These are phyloP conservation scores for Mobula hypostoma DNA, from an alignment of 2,113 vertebrate genomes.

Conservation along the genomic window DNA sequence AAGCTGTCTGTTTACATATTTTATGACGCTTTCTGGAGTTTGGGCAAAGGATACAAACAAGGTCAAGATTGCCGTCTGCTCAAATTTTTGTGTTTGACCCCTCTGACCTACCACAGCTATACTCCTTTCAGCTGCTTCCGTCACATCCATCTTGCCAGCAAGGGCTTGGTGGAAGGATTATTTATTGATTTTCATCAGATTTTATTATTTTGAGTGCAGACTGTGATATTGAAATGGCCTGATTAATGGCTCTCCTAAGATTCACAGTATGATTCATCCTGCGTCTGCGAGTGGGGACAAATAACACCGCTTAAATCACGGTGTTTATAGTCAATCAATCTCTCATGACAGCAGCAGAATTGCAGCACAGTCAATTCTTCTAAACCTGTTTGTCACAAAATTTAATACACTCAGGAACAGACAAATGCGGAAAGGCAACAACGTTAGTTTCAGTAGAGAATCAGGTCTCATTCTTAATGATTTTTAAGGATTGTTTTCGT, in stretches of 20 bases:
- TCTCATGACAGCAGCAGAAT: neutral
- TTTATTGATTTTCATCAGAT: conserved; percentile 35
- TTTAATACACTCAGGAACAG: conserved; percentile 32
- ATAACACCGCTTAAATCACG: neutral
- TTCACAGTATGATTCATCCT: conserved; percentile 22
- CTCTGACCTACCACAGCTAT: neutral
- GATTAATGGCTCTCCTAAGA: conserved; percentile 31
- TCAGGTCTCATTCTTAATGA: neutral
- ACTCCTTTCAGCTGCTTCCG: too few species aligned
- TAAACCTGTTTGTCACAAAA: conserved; percentile 31
- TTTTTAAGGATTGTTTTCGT: too few species aligned
- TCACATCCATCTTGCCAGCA: conserved; percentile 22
- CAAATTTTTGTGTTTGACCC: neutral
- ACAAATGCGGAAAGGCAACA: neutral
- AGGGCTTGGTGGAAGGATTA: conserved; percentile 9
- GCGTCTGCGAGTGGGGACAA: neutral
- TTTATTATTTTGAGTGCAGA: conserved; percentile 33
- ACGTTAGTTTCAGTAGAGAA: neutral
- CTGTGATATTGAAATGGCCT: conserved; percentile 29
- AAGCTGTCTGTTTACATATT: neutral
- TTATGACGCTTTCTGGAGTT: neutral
- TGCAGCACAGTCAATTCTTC: conserved; percentile 31
- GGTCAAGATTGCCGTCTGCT: neutral
- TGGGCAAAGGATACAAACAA: neutral
- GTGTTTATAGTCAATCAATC: conserved; percentile 28